Percentiles rank a stretch among this genome's conserved stretches.
Evolutionary conservation across 2,113 vertebrate species (phyloP).

Genomic region (Ibidorhyncha struthersii): DNA sequence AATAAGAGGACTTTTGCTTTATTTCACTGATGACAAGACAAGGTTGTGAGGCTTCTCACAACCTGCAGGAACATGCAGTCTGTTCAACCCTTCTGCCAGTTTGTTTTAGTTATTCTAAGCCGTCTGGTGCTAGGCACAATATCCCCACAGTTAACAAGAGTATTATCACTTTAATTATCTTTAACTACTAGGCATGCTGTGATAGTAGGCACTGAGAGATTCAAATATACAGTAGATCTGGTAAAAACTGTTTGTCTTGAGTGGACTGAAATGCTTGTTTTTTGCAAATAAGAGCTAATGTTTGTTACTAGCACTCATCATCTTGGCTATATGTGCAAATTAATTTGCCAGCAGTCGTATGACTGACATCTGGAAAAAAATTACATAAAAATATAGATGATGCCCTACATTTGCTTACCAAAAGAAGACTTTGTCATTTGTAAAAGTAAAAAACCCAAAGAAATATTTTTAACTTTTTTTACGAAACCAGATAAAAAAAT

Average conservation of each 20-base stretch:
- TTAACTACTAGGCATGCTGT: slow-evolving; percentile 52
- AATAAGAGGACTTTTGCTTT: background rate
- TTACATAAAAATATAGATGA: background rate
- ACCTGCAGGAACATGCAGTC: slow-evolving; percentile 12
- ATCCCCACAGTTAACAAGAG: slow-evolving; percentile 34
- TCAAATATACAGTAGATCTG: background rate
- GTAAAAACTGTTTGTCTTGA: slow-evolving; percentile 9
- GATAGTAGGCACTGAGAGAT: slow-evolving; percentile 54
- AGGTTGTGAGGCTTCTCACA: slow-evolving; percentile 19
- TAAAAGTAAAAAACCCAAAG: background rate
- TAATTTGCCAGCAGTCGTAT: background rate
- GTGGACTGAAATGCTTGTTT: background rate
- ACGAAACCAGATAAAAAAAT: background rate
- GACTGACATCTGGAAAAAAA: background rate
- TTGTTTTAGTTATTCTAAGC: slow-evolving; percentile 39
- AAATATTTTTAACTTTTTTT: background rate
- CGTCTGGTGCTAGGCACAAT: background rate
- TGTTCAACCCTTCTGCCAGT: slow-evolving; percentile 1
- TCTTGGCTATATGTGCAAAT: background rate
- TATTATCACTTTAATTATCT: slow-evolving; percentile 50
- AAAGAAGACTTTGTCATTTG: background rate
- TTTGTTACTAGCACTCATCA: background rate
- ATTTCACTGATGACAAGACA: slow-evolving; percentile 17
- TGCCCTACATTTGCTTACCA: background rate
- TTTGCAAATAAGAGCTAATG: background rate